Conservation (phyloP, 2,888 invertebrate genomes). For the Dasysyrphus albostriatus region DNA sequence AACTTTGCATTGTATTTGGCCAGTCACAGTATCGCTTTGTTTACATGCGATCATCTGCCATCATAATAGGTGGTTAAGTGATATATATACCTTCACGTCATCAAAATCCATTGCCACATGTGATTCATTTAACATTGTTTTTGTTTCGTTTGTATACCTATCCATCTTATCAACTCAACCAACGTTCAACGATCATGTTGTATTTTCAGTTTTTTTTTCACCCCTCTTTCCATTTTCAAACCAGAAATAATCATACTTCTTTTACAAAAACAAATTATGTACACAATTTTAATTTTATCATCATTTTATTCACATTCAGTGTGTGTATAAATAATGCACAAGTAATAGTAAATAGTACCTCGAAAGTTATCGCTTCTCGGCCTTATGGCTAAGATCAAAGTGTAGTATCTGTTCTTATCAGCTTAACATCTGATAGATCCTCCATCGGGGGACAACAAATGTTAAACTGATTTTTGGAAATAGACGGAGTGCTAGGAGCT, state of each 20-base stretch:
- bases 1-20: no score
- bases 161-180: no score
- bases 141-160: no score
- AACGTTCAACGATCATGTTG: no score
- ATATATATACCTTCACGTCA: no score
- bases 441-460: slow-evolving; percentile 25
- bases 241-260: not conserved
- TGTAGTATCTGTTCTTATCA: slow-evolving; percentile 29
- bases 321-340: not conserved
- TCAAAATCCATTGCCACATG: no score
- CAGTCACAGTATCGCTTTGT: no score
- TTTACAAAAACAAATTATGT: not conserved
- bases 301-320: not conserved
- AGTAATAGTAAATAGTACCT: not conserved
- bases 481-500: slow-evolving; percentile 24
- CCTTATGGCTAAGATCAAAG: slow-evolving; percentile 30
- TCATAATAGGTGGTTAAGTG: no score
- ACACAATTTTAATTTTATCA: not conserved
- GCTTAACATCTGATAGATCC: slow-evolving; percentile 26
- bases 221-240: not conserved
- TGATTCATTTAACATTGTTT: no score
- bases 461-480: slow-evolving; percentile 27
- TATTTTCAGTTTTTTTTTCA: not conserved
- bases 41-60: no score
- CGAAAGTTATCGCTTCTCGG: slow-evolving; percentile 1